Evolutionary conservation across 2,113 vertebrate species (phyloP).

Genomic region (Spermophilus dauricus): DNA sequence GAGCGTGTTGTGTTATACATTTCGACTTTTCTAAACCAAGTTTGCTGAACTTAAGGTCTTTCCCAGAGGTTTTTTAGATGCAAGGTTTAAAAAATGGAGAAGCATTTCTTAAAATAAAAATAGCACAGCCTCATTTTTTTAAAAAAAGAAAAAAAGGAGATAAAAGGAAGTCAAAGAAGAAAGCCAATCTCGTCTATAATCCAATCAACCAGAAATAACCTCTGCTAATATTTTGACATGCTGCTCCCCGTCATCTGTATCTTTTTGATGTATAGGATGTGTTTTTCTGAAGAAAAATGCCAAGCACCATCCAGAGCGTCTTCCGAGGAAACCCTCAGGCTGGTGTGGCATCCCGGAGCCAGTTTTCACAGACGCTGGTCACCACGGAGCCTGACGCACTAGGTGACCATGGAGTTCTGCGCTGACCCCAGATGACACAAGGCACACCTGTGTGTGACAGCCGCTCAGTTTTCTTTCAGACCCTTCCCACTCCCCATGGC

Average conservation of each 20-base stretch:
- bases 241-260: background rate
- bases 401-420: background rate
- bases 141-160: background rate
- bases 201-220: constrained; percentile 20
- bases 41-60: background rate
- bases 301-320: background rate
- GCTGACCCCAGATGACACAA: background rate
- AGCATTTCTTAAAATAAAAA: constrained; percentile 54
- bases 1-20: background rate
- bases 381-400: background rate
- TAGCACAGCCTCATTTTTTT: background rate
- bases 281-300: constrained; percentile 23
- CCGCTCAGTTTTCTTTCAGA: background rate
- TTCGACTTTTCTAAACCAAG: background rate
- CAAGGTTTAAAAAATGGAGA: background rate
- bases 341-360: background rate
- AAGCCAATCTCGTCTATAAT: background rate
- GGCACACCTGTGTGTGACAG: background rate
- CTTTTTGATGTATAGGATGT: background rate
- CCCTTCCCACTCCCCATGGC: background rate
- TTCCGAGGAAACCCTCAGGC: background rate
- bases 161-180: constrained; percentile 35
- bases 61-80: background rate
- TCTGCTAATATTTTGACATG: constrained; percentile 24
- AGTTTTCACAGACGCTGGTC: background rate